Evolutionary conservation across 2,113 vertebrate species (phyloP), one percentile per base, ranked within the genome.

Genomic region (Bombycilla garrulus): DNA sequence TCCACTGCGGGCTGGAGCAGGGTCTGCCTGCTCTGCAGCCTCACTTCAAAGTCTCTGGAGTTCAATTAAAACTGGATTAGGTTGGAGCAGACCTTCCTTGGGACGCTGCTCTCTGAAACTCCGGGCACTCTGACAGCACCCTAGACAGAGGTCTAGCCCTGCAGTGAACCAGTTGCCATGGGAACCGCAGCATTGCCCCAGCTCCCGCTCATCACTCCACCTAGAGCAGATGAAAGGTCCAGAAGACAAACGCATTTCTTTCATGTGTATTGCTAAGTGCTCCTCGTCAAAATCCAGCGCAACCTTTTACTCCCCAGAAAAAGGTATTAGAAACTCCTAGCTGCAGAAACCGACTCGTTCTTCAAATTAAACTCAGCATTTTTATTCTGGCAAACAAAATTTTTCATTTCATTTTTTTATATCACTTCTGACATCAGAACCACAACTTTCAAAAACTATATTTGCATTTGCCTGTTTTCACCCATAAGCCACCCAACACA

Each of bases 21-120:
- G 40, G 95, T 78, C 98, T 97, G 98, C 98, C 98, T 97, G 98
- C 96, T 98, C 98, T 78, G 92, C 97, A 96, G 98, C 97, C 97
- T 98, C 98, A 98, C 99, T 99, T 99, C 98, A 99, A 99, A 99
- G 99, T 99, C 99, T 99, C 99, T 98, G 97, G 99, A 99, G 99
- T 99, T 99, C 99, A 99, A 99, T 99, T 99, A 99, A 99, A 99
- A 98, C 98, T 98, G 99, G 99, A 99, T 99, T 99, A 99, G 98
- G 97, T 97, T 88, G 97, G 96, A 97, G 97, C 97, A 97, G 96
- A 90, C 92, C 97, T 97, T 98, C 96, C 95, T 93, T 93, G 98
- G 93, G 98, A 98, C 96, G 58, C 97, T 60, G 97, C 93, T 97
- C 97, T 95, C 97, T 93, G 95, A 85, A 97, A 97, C 96, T 98